phyloP scores from a whole-genome alignment of 2,113 vertebrate genomes.

The Elephantulus edwardii region DNA sequence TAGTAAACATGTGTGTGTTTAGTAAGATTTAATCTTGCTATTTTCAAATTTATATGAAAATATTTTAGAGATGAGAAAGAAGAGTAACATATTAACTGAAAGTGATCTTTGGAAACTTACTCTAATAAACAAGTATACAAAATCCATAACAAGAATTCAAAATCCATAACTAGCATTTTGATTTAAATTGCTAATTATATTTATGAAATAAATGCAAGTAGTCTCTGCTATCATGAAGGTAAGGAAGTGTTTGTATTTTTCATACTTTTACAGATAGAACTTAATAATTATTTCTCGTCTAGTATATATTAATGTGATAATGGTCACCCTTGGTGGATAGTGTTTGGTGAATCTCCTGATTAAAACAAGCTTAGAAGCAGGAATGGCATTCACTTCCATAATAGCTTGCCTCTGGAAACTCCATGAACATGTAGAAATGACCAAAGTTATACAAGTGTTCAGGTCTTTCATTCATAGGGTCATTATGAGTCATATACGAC shows the following conservation, averaged over 20 bases:
- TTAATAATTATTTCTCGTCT: neutral
- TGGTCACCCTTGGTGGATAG: no score
- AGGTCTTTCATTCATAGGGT: no score
- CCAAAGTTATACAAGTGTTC: no score
- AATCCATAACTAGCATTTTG: neutral
- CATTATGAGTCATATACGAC: no score
- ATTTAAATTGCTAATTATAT: neutral
- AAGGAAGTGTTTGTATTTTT: neutral
- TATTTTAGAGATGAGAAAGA: constrained; percentile 6
- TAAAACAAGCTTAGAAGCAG: no score
- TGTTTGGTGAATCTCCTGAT: no score
- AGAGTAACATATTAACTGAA: neutral
- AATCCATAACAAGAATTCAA: neutral
- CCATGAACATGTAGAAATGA: no score
- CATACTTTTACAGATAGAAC: neutral
- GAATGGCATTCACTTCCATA: no score
- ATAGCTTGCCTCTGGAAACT: no score
- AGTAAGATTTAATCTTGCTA: neutral
- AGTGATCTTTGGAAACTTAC: neutral
- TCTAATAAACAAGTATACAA: neutral
- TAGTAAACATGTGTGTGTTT: neutral
- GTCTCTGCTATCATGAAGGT: neutral
- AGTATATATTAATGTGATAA: no score
- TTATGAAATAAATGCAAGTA: neutral
- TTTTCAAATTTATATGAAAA: neutral